Evolutionary conservation across 2,113 vertebrate species (phyloP).

Genomic region (Peromyscus polionotus): DNA sequence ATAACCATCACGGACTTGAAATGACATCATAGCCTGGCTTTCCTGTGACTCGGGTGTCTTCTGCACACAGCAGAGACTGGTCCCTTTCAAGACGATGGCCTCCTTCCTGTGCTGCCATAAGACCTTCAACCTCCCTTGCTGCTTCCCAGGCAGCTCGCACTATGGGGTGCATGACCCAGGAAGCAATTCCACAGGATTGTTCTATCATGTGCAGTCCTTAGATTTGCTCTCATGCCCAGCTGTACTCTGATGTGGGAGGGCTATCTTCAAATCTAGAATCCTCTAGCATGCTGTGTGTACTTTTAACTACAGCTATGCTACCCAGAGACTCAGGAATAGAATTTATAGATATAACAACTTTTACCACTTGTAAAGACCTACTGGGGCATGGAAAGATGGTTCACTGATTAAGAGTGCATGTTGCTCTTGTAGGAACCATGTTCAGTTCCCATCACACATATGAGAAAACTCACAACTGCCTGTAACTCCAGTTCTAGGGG

Average conservation of each 20-base stretch:
- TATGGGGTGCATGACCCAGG: conserved; percentile 74
- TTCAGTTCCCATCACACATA: neutral
- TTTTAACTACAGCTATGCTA: neutral
- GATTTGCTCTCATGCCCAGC: neutral
- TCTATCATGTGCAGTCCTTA: conserved; percentile 88
- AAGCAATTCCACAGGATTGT: conserved; percentile 90
- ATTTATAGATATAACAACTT: neutral
- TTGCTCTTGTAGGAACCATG: neutral
- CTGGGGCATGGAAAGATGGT: neutral
- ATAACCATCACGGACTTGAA: conserved; percentile 74
- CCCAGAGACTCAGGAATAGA: neutral
- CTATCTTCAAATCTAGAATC: neutral
- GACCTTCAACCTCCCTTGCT: neutral
- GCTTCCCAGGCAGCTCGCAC: conserved; percentile 74
- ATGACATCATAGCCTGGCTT: conserved; percentile 69
- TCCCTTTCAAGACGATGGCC: conserved; percentile 66
- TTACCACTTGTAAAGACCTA: neutral
- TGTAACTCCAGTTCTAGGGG: neutral
- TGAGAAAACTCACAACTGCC: neutral
- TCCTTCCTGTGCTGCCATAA: neutral
- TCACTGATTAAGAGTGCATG: neutral
- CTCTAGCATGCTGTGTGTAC: too few relatives aligned
- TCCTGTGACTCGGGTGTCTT: neutral
- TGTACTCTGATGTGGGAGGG: neutral
- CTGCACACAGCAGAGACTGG: neutral